phyloP scores from a whole-genome alignment of 1,140 invertebrate species.

The Oscheius sp. region DNA sequence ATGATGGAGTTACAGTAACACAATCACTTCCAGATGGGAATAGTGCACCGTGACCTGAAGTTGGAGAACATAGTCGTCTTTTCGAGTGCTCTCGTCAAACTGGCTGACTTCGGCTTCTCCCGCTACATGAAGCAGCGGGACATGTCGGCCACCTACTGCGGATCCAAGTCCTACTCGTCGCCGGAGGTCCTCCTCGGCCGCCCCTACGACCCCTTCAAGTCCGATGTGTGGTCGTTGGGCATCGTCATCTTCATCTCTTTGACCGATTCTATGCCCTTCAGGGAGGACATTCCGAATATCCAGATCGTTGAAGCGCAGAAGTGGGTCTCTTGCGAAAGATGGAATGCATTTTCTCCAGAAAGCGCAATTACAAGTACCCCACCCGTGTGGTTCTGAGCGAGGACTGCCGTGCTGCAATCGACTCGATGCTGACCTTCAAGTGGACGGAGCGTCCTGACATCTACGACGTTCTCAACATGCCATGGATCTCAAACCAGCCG shows the following conservation, averaged over 20 bases:
- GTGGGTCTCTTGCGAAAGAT: background rate
- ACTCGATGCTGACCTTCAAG: background rate
- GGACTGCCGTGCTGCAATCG: background rate
- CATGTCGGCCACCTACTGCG: constrained; percentile 63
- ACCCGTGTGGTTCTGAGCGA: background rate
- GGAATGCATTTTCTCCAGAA: background rate
- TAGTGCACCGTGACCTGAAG: constrained; percentile 32
- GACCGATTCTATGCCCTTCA: constrained; percentile 3
- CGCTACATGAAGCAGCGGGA: constrained; percentile 8
- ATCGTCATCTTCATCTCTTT: background rate
- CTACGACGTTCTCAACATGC: background rate
- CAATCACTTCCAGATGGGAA: background rate
- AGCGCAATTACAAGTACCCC: background rate
- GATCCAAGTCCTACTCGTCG: constrained; percentile 70
- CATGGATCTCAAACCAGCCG: too few species aligned
- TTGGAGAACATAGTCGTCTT: constrained; percentile 29
- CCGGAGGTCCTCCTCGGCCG: constrained; percentile 67
- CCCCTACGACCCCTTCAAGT: constrained; percentile 38
- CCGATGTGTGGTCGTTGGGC: background rate
- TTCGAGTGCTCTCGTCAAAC: constrained; percentile 20
- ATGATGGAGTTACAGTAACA: too few species aligned
- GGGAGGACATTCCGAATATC: background rate
- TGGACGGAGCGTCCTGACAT: background rate
- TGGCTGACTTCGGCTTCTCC: constrained; percentile 33
- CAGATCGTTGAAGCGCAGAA: background rate